Conservation (phyloP, 2,113 vertebrate genomes). For the Ictalurus furcatus region DNA sequence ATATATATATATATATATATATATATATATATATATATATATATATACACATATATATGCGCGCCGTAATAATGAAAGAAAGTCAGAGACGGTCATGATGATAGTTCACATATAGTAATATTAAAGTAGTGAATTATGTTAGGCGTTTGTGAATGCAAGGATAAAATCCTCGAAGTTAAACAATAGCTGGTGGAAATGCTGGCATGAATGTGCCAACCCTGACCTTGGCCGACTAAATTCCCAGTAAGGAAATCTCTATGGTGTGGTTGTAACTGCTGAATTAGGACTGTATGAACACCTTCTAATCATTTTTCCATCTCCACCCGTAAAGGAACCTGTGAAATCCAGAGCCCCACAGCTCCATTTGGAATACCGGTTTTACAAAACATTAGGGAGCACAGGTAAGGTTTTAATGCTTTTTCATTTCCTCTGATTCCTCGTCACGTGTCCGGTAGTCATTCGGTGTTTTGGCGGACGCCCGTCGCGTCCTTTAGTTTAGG, state of each 20-base stretch:
- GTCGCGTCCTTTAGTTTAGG: not conserved
- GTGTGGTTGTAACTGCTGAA: constrained; percentile 5
- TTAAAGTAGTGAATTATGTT: not conserved
- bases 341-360: constrained; percentile 88
- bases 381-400: constrained; percentile 83
- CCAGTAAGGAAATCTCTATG: constrained; percentile 15
- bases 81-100: not conserved
- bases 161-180: constrained; percentile 21
- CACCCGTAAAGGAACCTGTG: constrained; percentile 81
- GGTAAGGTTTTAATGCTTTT: constrained; percentile 69
- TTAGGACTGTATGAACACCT: not conserved
- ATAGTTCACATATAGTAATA: not conserved
- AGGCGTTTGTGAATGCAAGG: not conserved
- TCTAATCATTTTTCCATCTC: constrained; percentile 36
- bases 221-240: constrained; percentile 5
- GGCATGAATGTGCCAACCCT: not conserved
- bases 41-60: no score
- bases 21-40: no score
- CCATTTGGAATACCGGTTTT: constrained; percentile 89
- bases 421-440: not conserved
- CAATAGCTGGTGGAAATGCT: constrained; percentile 23
- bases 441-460: not conserved
- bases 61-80: not conserved
- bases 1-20: no score
- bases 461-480: not conserved